These are phyloP conservation scores for Theodoxus fluviatilis DNA, from an alignment of 2,888 invertebrate species.

Conservation along the genomic window DNA sequence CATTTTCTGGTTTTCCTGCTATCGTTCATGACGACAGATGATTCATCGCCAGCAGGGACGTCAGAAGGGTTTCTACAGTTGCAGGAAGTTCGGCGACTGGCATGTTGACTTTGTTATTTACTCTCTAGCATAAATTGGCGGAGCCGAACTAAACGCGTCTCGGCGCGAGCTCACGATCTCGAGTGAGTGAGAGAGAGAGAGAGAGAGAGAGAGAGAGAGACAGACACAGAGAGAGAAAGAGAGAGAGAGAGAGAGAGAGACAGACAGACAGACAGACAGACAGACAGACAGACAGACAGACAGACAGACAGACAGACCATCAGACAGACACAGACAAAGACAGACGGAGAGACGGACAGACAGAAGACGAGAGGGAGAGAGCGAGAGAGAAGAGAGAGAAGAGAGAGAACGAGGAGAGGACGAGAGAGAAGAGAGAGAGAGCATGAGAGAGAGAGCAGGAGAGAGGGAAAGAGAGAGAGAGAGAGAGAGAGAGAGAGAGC, in stretches of 20 bases:
- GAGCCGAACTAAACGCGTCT: neutral
- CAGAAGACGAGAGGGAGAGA: neutral
- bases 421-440: slow-evolving; percentile 1
- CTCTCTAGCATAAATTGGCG: neutral
- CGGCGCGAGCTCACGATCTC: neutral
- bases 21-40: too few species aligned
- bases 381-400: slow-evolving; percentile 17
- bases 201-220: slow-evolving; percentile 26
- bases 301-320: slow-evolving; percentile 1
- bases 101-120: too few species aligned
- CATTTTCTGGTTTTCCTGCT: too few species aligned
- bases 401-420: slow-evolving; percentile 19
- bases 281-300: slow-evolving; percentile 11
- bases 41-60: too few species aligned
- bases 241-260: slow-evolving; percentile 18
- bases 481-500: slow-evolving; percentile 22
- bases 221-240: slow-evolving; percentile 28
- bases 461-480: slow-evolving; percentile 25
- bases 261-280: slow-evolving; percentile 18
- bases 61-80: too few species aligned
- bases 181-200: slow-evolving; percentile 23
- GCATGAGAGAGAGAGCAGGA: slow-evolving; percentile 6
- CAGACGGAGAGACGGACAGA: neutral
- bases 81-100: too few species aligned
- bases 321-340: slow-evolving; percentile 16